Conservation (phyloP, 2,113 vertebrate species). For the Oryzias curvinotus region DNA sequence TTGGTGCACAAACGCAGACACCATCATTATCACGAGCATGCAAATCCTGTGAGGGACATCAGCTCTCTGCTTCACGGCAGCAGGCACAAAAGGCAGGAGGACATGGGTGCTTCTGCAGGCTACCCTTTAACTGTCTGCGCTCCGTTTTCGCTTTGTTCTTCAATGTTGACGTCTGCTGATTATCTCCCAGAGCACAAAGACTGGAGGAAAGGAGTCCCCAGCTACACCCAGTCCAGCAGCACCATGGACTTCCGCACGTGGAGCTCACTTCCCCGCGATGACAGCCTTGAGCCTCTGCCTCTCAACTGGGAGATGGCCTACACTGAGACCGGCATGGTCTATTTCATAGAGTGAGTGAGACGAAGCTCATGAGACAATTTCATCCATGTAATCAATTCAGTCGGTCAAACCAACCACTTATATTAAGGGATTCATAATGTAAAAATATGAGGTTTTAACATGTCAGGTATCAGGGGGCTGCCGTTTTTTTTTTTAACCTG, state of each 20-base stretch:
- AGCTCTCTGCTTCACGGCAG: constrained; percentile 7
- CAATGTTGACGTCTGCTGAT: background rate
- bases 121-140: constrained; percentile 19
- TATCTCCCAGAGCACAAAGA: constrained; percentile 84
- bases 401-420: too few relatives aligned
- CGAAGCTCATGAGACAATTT: background rate
- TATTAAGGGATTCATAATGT: too few relatives aligned
- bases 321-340: constrained; percentile 96
- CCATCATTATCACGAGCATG: constrained; percentile 38
- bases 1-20: constrained; percentile 9
- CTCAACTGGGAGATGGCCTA: constrained; percentile 99
- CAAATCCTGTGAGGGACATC: constrained; percentile 42
- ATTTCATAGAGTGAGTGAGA: constrained; percentile 96
- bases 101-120: constrained; percentile 23
- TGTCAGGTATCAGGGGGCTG: too few relatives aligned
- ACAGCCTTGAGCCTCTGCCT: constrained; percentile 90
- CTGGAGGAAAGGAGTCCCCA: constrained; percentile 92
- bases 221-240: constrained; percentile 90
- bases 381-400: background rate
- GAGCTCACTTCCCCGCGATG: constrained; percentile 86
- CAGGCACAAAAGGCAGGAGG: constrained; percentile 8
- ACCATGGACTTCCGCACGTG: constrained; percentile 91
- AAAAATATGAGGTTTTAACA: too few relatives aligned
- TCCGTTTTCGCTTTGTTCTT: constrained; percentile 5
- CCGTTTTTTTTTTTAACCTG: too few relatives aligned